Conservation (phyloP, 2,888 invertebrate genomes). For the Tolmerus cingulatus region DNA sequence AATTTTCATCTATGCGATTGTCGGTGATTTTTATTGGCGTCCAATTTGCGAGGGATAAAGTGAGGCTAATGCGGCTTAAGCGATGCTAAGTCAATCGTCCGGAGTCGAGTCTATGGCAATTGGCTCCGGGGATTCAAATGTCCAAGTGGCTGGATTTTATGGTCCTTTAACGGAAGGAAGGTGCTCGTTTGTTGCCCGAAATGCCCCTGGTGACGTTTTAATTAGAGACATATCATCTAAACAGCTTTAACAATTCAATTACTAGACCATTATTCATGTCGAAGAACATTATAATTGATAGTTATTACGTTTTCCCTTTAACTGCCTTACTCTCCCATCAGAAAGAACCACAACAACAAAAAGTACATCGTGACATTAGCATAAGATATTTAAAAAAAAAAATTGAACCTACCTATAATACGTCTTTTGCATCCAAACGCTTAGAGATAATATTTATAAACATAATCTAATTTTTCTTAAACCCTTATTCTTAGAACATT, state of each 20-base stretch:
- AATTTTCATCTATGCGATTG: conserved; percentile 2
- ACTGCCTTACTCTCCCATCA: no score
- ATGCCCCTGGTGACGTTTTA: background rate
- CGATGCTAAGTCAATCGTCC: background rate
- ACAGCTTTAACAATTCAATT: background rate
- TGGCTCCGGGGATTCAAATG: background rate
- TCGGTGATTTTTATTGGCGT: background rate
- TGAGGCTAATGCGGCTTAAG: background rate
- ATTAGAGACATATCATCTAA: background rate
- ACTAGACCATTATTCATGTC: background rate
- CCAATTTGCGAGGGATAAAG: background rate
- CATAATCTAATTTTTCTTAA: no score
- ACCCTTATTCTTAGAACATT: no score
- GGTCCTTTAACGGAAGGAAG: background rate
- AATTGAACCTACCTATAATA: no score
- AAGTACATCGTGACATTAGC: no score
- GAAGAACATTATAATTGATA: background rate
- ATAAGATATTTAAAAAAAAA: no score
- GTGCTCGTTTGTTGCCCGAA: background rate
- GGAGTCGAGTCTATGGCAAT: background rate
- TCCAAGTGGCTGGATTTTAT: background rate
- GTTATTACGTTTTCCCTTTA: background rate
- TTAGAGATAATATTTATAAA: no score
- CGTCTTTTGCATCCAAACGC: no score
- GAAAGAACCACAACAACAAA: no score